phyloP scores from a whole-genome alignment of 2,113 vertebrate genomes.

The Procavia capensis region DNA sequence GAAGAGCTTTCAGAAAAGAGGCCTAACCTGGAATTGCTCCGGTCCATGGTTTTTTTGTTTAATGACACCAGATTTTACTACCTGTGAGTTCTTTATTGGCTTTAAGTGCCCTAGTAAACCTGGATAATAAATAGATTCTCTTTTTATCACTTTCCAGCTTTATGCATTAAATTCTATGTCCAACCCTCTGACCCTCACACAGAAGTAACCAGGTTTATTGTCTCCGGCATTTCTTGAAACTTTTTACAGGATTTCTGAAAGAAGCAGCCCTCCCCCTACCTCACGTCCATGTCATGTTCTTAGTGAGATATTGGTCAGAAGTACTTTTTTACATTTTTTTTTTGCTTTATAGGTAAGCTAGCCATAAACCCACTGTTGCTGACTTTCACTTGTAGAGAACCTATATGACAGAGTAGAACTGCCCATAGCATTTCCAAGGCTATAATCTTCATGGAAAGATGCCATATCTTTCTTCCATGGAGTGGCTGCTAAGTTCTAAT shows the following conservation, averaged over 20 bases:
- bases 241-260: background rate
- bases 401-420: too few relatives aligned
- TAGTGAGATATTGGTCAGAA: background rate
- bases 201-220: background rate
- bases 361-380: too few relatives aligned
- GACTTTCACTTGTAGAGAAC: too few relatives aligned
- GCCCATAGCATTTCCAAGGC: too few relatives aligned
- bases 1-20: conserved; percentile 29
- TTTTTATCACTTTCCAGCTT: background rate
- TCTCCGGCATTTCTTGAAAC: background rate
- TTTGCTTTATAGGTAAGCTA: background rate
- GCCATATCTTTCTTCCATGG: too few relatives aligned
- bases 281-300: background rate
- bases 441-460: too few relatives aligned
- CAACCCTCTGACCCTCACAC: background rate
- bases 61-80: background rate
- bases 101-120: background rate
- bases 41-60: background rate
- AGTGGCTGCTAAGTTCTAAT: too few relatives aligned
- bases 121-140: background rate
- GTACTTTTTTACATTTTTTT: background rate
- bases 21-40: background rate
- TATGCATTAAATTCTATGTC: background rate
- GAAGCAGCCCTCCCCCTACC: background rate
- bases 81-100: background rate